A percentile compares a stretch with the other conserved stretches of the same genome.
phyloP scores from a whole-genome alignment of 2,888 invertebrate species.

The Cremastinae sp. region DNA sequence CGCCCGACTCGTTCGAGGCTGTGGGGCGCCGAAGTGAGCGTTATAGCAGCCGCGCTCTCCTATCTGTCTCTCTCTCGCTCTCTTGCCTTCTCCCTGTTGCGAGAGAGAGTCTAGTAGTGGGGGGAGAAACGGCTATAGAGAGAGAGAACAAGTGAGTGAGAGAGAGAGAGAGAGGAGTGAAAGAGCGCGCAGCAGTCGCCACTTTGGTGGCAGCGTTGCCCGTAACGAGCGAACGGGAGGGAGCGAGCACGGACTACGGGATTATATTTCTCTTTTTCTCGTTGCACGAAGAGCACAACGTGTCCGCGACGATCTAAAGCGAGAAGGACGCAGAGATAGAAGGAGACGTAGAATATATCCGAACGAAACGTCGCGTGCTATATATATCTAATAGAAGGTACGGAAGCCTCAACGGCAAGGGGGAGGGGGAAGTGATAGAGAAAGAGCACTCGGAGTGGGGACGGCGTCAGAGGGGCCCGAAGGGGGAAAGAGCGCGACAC shows the following conservation, averaged over 20 bases:
- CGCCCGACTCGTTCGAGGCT: slow-evolving; percentile 75
- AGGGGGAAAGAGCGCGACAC: slow-evolving; percentile 60
- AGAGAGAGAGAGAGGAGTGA: slow-evolving; percentile 62
- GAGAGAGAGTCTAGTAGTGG: slow-evolving; percentile 22
- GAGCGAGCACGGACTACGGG: slow-evolving; percentile 8
- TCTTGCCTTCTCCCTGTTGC: slow-evolving; percentile 19
- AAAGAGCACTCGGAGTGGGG: slow-evolving; percentile 50
- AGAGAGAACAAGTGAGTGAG: slow-evolving; percentile 55
- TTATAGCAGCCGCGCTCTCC: slow-evolving; percentile 47
- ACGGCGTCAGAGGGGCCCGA: slow-evolving; percentile 43
- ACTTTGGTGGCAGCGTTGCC: slow-evolving; percentile 45
- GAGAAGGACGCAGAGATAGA: slow-evolving; percentile 10
- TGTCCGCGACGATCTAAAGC: neutral
- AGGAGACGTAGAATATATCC: slow-evolving; percentile 13
- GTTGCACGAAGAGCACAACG: slow-evolving; percentile 33
- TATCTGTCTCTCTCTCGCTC: slow-evolving; percentile 27
- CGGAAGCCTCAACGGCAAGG: slow-evolving; percentile 48
- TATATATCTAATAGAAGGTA: slow-evolving; percentile 41
- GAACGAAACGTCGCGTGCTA: slow-evolving; percentile 38
- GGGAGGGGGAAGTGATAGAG: slow-evolving; percentile 56
- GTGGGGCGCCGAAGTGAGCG: slow-evolving; percentile 59
- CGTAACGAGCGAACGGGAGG: slow-evolving; percentile 23
- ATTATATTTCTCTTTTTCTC: slow-evolving; percentile 14
- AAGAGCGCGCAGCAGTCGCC: slow-evolving; percentile 56
- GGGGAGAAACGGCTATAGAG: slow-evolving; percentile 49